These are phyloP conservation scores for Apotomis turbidana DNA, from an alignment of 2,888 invertebrate genomes.

Conservation along the genomic window DNA sequence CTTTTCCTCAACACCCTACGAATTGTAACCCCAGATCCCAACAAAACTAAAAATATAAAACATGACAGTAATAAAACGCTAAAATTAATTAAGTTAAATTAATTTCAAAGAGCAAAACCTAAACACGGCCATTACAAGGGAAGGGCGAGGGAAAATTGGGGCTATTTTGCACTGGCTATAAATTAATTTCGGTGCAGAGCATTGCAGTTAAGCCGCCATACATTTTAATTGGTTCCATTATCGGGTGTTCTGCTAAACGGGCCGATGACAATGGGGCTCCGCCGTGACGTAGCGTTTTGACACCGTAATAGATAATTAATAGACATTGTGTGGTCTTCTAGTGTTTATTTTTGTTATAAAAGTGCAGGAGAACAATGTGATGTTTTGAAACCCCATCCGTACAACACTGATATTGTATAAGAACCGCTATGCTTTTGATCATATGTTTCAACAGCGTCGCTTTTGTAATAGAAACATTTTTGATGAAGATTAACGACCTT, in stretches of 20 bases:
- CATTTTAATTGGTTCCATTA: constrained; percentile 83
- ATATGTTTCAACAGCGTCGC: no score
- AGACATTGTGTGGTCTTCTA: constrained; percentile 30
- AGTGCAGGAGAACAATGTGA: background rate
- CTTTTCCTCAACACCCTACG: background rate
- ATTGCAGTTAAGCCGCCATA: constrained; percentile 82
- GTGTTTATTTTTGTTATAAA: constrained; percentile 11
- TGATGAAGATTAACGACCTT: no score
- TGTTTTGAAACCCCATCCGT: background rate
- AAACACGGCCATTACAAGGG: constrained; percentile 64
- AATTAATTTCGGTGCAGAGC: constrained; percentile 81
- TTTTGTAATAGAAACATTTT: no score
- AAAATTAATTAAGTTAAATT: constrained; percentile 34
- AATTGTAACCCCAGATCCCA: background rate
- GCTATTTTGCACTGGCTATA: constrained; percentile 78
- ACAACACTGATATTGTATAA: no score
- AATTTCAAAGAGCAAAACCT: constrained; percentile 54
- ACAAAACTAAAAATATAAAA: constrained; percentile 2
- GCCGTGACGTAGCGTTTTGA: constrained; percentile 61
- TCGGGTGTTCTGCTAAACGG: constrained; percentile 77
- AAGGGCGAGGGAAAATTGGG: constrained; percentile 61
- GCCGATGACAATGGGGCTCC: constrained; percentile 71
- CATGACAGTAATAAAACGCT: constrained; percentile 15
- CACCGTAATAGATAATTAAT: constrained; percentile 41
- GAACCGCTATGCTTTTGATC: no score